phyloP scores from a whole-genome alignment of 2,113 vertebrate genomes.

The Steatornis caripensis region DNA sequence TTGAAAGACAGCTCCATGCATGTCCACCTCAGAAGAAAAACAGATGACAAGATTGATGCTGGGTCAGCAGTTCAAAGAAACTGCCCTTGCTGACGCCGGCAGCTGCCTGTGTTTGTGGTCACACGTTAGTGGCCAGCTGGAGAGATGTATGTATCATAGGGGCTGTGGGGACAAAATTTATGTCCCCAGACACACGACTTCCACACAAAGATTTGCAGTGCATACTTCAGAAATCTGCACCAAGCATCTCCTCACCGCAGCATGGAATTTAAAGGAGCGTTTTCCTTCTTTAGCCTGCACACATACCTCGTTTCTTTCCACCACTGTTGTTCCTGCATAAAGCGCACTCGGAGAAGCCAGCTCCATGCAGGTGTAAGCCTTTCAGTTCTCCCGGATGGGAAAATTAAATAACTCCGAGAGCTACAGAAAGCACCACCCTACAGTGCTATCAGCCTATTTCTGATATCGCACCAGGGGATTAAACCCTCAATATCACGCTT shows the following conservation, averaged over 20 bases:
- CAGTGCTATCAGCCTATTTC: not conserved
- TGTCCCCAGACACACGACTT: not conserved
- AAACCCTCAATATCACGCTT: not conserved
- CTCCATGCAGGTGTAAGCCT: rapidly evolving
- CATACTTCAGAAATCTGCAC: not conserved
- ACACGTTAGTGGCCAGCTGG: rapidly evolving
- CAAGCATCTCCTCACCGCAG: not conserved
- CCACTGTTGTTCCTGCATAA: not conserved
- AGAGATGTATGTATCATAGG: not conserved
- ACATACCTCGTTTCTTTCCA: not conserved
- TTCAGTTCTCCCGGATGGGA: not conserved
- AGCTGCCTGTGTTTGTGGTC: not conserved
- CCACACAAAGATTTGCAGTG: not conserved
- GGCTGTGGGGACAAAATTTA: not conserved
- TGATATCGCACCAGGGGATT: not conserved
- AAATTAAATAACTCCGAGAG: not conserved
- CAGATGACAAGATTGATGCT: not conserved
- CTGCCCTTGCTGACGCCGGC: not conserved
- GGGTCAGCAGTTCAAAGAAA: not conserved
- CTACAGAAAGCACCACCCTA: not conserved
- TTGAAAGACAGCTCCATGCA: not conserved
- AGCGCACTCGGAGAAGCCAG: not conserved
- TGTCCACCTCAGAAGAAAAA: not conserved
- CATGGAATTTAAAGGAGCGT: not conserved
- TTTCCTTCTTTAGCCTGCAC: not conserved